A percentile compares a stretch with the other conserved stretches of the same genome.
These are phyloP conservation scores for Catalaphyllia jardinei DNA, from an alignment of 64 coral and sea anemone species.

Conservation along the genomic window DNA sequence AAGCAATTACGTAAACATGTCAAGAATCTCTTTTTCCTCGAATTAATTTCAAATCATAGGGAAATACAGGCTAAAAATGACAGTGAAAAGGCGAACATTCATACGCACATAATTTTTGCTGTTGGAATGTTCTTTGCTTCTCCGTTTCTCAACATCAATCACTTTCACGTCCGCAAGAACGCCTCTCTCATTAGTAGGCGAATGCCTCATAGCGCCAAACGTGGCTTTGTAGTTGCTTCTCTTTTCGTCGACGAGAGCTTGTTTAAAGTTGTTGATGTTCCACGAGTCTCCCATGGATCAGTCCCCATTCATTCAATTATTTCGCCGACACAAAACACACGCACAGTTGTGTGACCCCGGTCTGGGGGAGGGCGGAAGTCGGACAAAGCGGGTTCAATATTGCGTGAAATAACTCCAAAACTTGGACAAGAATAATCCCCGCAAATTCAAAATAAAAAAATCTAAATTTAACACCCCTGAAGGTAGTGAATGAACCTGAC, in stretches of 20 bases:
- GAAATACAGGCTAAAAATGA: background rate
- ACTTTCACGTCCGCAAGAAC: conserved; percentile 28
- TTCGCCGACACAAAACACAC: background rate
- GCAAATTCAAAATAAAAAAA: background rate
- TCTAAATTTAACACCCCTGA: background rate
- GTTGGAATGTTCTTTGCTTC: conserved; percentile 24
- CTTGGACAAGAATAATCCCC: background rate
- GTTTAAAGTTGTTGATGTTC: conserved; percentile 11
- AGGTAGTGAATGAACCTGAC: background rate
- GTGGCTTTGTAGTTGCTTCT: background rate
- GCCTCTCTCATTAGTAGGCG: background rate
- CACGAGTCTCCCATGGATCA: background rate
- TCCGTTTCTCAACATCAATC: conserved; percentile 30
- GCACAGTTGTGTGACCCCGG: conserved; percentile 18
- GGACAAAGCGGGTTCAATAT: background rate
- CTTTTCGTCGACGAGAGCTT: background rate
- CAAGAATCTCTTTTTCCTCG: background rate
- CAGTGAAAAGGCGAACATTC: background rate
- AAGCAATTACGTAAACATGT: background rate
- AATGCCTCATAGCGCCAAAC: conserved; percentile 26
- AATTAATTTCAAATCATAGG: background rate
- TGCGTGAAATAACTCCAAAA: background rate
- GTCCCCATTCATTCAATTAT: background rate
- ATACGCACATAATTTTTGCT: conserved; percentile 14
- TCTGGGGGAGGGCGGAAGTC: background rate